A percentile compares a stretch with the other conserved stretches of the same genome.
phyloP scores from a whole-genome alignment of 2,888 invertebrate species.

The Cerastoderma edule region DNA sequence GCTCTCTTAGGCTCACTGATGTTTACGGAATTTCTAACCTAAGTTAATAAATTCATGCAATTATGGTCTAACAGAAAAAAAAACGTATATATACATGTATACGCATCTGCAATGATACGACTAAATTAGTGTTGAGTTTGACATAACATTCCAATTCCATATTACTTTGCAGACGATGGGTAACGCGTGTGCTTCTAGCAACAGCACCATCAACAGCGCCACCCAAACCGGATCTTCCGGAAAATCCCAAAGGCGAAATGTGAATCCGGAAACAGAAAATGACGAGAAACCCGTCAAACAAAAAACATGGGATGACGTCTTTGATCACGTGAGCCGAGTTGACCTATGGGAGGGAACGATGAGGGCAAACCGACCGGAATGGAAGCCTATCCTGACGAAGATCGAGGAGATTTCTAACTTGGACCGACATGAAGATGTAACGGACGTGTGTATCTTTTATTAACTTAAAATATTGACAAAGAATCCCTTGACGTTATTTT shows the following conservation, averaged over 20 bases:
- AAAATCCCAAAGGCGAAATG: background rate
- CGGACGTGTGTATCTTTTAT: no score
- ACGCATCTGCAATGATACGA: no score
- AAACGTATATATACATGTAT: no score
- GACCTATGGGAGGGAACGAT: constrained; percentile 14
- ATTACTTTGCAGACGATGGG: constrained; percentile 4
- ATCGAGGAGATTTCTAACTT: constrained; percentile 12
- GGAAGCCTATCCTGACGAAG: constrained; percentile 4
- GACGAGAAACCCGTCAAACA: background rate
- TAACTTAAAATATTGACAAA: no score
- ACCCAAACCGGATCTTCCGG: constrained; percentile 11
- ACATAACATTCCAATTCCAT: no score
- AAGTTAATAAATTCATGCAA: no score
- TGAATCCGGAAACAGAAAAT: background rate
- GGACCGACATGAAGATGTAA: no score
- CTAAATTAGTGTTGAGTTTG: no score
- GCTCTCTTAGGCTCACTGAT: no score
- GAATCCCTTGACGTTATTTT: no score
- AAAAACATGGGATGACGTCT: constrained; percentile 22
- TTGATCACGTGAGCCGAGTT: constrained; percentile 19
- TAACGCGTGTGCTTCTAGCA: constrained; percentile 4
- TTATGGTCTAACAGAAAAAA: no score
- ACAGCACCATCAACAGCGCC: constrained; percentile 6
- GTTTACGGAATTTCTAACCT: no score
- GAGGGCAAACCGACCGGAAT: background rate